Evolutionary conservation across 2,888 invertebrate genomes (phyloP), one percentile per base, ranked within the genome.

Genomic region (Nemoura dubitans): DNA sequence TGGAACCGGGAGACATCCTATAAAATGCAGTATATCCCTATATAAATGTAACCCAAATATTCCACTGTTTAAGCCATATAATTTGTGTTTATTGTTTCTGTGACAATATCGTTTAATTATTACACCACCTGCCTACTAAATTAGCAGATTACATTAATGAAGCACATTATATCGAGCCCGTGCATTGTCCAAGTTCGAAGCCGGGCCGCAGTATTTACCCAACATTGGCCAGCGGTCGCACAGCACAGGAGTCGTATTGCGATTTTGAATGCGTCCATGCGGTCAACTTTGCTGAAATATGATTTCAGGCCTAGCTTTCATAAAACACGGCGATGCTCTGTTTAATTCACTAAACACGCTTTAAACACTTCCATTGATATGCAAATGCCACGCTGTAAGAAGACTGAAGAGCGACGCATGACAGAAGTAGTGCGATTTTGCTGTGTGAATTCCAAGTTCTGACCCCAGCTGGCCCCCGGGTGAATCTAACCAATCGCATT

Each of bases 331-430:
- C 14, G 16, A 3, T 3, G 36, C 36, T 36, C 5, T 36, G 3
- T 36, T 36, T 3, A 36, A 36, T 36, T 36, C 36, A 36, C 36
- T 36, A 36, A 36, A 36, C 36, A 36, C 3, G 36, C 5, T 36
- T 80, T 81, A 81, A 81, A 81, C 81, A 30, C 81, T 7, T 30
- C 81, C 81, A 30, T 81, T 81, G 81, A 81, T 81, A 81, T 81
- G 81, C 30, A 81, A 81, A 81, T 81, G 29, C 81, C 10, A 7
- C 21, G 59, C 59, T 59, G 10, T 36, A 59, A 59, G 59, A 59
- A 59, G 59, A 21, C 5, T 36, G 36, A 36, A 1, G 10, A 3
- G 3, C 59, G 10, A 14, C 14, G 59, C 21, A 21, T 59, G 36
- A 36, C 36, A 36, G 36, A 36, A 36, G 36, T 36, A 36, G 36